Evolutionary conservation across 2,888 invertebrate genomes (phyloP).

Genomic region (Cheilosia vulpina): DNA sequence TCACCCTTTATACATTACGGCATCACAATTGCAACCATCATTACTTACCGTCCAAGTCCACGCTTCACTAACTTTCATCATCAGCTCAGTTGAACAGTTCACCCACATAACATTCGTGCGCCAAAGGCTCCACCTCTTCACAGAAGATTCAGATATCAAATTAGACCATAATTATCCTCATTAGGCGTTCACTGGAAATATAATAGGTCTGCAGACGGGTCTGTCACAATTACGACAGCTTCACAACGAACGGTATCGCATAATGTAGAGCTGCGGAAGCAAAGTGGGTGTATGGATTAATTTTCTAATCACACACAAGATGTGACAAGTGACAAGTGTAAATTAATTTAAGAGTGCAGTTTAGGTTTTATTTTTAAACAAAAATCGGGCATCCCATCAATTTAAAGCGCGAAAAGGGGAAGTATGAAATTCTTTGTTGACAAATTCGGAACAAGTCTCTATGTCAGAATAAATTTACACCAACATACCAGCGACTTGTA

Average conservation of each 20-base stretch:
- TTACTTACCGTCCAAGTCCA: conserved; percentile 40
- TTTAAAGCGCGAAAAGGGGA: conserved; percentile 58
- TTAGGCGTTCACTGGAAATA: conserved; percentile 73
- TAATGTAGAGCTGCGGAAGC: conserved; percentile 22
- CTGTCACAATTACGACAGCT: conserved; percentile 63
- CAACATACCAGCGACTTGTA: conserved; percentile 44
- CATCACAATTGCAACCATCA: conserved; percentile 65
- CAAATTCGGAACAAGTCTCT: conserved; percentile 76
- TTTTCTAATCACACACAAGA: conserved; percentile 22
- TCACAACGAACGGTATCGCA: conserved; percentile 35
- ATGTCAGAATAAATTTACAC: conserved; percentile 77
- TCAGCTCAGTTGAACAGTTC: neutral
- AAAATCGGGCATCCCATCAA: conserved; percentile 48
- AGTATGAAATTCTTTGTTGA: conserved; percentile 75
- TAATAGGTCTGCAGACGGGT: conserved; percentile 67
- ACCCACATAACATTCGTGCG: conserved; percentile 65
- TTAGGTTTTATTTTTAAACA: neutral
- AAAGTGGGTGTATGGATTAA: conserved; percentile 1
- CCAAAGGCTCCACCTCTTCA: conserved; percentile 55
- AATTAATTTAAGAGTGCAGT: conserved; percentile 19
- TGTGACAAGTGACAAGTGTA: conserved; percentile 23
- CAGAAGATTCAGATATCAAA: conserved; percentile 74
- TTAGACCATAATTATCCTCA: conserved; percentile 77
- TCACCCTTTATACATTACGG: conserved; percentile 38
- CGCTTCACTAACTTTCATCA: conserved; percentile 68